Base-by-base conservation (phyloP, 2,888 invertebrate species). In the Leucoma salicis region DNA sequence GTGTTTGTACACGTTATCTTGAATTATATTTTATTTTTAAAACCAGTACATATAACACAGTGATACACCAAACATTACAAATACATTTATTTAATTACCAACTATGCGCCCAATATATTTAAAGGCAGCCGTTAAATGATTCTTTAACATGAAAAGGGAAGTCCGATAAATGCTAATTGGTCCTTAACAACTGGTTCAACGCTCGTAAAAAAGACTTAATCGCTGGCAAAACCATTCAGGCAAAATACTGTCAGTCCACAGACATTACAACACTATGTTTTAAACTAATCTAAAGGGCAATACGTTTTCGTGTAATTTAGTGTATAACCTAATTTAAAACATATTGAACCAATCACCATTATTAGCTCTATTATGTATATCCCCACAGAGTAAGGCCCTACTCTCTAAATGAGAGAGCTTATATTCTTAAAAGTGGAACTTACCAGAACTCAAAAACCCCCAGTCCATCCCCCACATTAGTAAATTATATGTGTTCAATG, bases 81-180 rank as follows among this genome's bases (percentile, higher is more conserved):
- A 46, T 21, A 33, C 27, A 45, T 47, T 35, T 33, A 29, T 35
- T 43, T 31, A 42, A 48, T 40, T 37, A 24, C 15, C 14, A 33
- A 42, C 37, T 46, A 43, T 42, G 24, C 41, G 38, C 35, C 35
- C 34, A 44, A 49, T 49, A 44, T 45, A 55, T 51, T 59, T 57
- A 60, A 61, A 49, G 50, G 50, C 51, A 43, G 33, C 28, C 31
- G 57, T 65, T 49, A 25, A 49, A 44, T 60, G 39, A 51, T 51
- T 49, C 55, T 58, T 62, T n/a, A 52, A 72, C 72, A 67, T 65
- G 67, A 56, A 69, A 74, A 69, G 61, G 70, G 78, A 74, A 73
- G 68, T 66, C 63, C 68, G 63, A 72, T 74, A 70, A 78, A 75
- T 74, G 68, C 63, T 80, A 81, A 83, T 81, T 76, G 74, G 55